Evolutionary conservation across 1,140 invertebrate species (phyloP), one percentile per base, ranked within the genome.

Genomic region (Panagrolaimus sp.): DNA sequence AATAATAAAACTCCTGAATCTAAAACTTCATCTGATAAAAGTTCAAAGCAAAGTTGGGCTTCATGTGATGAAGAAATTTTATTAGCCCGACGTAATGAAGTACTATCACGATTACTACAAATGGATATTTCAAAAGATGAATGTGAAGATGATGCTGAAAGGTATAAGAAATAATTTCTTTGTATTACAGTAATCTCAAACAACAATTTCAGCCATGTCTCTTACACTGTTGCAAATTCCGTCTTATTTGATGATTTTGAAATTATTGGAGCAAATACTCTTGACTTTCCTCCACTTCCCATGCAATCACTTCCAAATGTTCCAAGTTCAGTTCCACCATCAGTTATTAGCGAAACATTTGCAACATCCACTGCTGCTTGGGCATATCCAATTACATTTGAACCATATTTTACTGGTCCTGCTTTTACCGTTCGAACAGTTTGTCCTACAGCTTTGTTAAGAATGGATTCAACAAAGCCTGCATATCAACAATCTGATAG

Each of bases 141-240:
- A 57, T 57, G 20, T 20, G 51, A 57, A 27, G 51, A 57, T 9
- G 51, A 57, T 27, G 51, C 51, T 4, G 51, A 57, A 57, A 57
- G 51, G 51, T 57, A 57, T 16, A n/a, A n/a, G n/a, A n/a, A n/a
- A n/a, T n/a, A n/a, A n/a, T 57, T 20, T 16, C 1, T 14, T 62
- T 27, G 5, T 11, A 67, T 57, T 31, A 61, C 20, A 23, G 20
- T 57, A 11, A 27, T 57, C 20, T 57, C 5, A n/a, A 11, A 25
- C 20, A 11, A 25, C 20, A 11, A 9, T 67, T 77, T 68, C 42
- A 80, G 80, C 27, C 79, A 81, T 48, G 79, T 81, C 25, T 81
- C 80, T n/a, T 81, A 74, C 44, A 81, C 79, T 5, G 79, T 81
- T 5, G 79, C 79, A 3, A 75, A 51, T 62, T 76, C 80, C 20